These are phyloP conservation scores for Amblyjoppa proteus DNA, from an alignment of 2,888 invertebrate genomes.

Conservation along the genomic window DNA sequence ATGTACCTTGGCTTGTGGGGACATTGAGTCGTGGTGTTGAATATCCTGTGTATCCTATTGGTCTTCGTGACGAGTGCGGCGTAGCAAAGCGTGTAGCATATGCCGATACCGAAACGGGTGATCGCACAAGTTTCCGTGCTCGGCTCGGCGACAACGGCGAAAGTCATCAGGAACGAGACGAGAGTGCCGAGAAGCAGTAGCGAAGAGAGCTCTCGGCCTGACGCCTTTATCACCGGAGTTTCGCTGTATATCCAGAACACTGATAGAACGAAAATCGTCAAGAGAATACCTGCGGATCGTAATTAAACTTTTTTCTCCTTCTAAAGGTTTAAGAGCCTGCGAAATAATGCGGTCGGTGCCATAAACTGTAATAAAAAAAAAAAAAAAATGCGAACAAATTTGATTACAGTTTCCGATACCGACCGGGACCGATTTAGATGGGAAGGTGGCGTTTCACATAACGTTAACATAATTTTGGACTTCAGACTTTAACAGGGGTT, in stretches of 20 bases:
- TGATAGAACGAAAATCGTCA: constrained; percentile 84
- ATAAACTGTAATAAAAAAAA: too few species aligned
- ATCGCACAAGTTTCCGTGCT: constrained; percentile 85
- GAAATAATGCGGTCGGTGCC: too few species aligned
- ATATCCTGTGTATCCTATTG: constrained; percentile 87
- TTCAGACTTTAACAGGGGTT: not conserved
- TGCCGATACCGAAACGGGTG: constrained; percentile 86
- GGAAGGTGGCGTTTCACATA: too few species aligned
- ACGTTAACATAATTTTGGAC: not conserved
- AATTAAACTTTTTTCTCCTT: constrained; percentile 35
- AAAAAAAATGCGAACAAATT: too few species aligned
- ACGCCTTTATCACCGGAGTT: constrained; percentile 87
- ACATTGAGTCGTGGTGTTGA: constrained; percentile 82
- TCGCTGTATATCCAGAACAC: constrained; percentile 86
- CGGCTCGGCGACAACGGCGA: constrained; percentile 86
- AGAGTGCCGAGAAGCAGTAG: constrained; percentile 85
- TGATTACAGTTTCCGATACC: too few species aligned
- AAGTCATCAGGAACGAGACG: constrained; percentile 86
- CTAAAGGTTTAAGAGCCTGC: not conserved
- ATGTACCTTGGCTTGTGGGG: constrained; percentile 84
- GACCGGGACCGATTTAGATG: too few species aligned
- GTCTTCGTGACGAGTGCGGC: constrained; percentile 87
- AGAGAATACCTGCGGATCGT: constrained; percentile 82
- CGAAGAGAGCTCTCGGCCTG: constrained; percentile 86
- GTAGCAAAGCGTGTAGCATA: constrained; percentile 87